Base-by-base conservation (phyloP, 2,113 vertebrate genomes). In the Megaceryle torquata region DNA sequence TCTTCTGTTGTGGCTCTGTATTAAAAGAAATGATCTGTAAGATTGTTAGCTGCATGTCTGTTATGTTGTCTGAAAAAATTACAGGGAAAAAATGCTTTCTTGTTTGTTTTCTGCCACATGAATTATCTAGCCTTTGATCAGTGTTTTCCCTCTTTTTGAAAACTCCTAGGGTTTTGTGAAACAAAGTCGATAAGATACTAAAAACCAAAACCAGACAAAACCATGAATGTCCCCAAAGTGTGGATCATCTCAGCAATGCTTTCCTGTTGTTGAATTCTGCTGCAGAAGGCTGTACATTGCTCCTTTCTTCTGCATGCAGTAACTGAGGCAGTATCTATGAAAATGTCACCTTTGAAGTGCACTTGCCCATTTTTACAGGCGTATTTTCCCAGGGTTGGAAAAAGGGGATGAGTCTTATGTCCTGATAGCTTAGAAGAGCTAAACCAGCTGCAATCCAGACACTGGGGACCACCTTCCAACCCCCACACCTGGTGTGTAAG, bases 71-170 rank as follows among this genome's bases (percentile, higher is more conserved):
- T 61, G 84, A 86, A 96, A 81, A 95, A 94, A 80, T 88, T 39
- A 83, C 13, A 33, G 68, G 68, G 25, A 87, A 46, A 65, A 79
- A 88, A 33, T 44, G 74, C 65, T 69, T 67, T 43, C 63, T 78
- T 77, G 70, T 65, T 70, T 82, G 48, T 93, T 89, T 86, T 65
- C 67, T 83, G 11, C 74, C 64, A 43, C 0, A 0, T 86, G 77
- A 83, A 56, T 90, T 81, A 68, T 33, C 57, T 84, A 6, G 44
- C 48, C 69, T 94, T 96, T 97, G 93, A 94, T 95, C 94, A 88
- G 82, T 96, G 95, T 59, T 93, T 92, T 91, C 63, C 61, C 59
- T 89, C 24, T 89, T 78, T 83, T 48, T 89, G 82, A 92, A 56
- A 46, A 41, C 64, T 69, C 10, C 26, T 9, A 14, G 39, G 86